These are phyloP conservation scores for Lepidurus arcticus DNA, from an alignment of 1,140 invertebrate species.

Conservation along the genomic window DNA sequence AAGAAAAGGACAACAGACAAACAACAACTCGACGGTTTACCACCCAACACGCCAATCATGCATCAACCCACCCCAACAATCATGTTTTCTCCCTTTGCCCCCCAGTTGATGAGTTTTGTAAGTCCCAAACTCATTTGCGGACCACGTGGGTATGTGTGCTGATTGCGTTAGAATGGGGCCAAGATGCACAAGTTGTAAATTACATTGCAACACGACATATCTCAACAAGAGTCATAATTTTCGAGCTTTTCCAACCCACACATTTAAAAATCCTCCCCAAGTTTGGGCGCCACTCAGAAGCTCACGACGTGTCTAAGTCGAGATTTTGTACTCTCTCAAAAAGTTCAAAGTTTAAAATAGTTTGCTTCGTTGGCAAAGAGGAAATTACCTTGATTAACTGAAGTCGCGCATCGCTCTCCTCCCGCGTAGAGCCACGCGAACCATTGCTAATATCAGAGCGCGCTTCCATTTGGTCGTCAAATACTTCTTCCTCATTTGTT, in stretches of 20 bases:
- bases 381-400: conserved; percentile 34
- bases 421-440: conserved; percentile 28
- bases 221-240: not conserved
- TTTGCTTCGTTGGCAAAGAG: not conserved
- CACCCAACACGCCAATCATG: not conserved
- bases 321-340: not conserved
- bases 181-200: too few species aligned
- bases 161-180: too few species aligned
- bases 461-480: conserved; percentile 27
- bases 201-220: too few species aligned
- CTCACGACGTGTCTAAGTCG: not conserved
- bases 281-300: not conserved
- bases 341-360: not conserved
- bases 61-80: not conserved
- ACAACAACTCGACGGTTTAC: not conserved
- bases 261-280: not conserved
- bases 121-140: not conserved
- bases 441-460: conserved; percentile 30
- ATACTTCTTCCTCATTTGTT: conserved; percentile 26
- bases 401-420: conserved; percentile 29
- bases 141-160: too few species aligned
- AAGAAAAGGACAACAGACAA: conserved; percentile 2
- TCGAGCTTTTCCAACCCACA: not conserved
- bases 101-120: not conserved
- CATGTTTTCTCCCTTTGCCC: not conserved